phyloP scores from a whole-genome alignment of 2,113 vertebrate species.

The Cephalopterus ornatus region DNA sequence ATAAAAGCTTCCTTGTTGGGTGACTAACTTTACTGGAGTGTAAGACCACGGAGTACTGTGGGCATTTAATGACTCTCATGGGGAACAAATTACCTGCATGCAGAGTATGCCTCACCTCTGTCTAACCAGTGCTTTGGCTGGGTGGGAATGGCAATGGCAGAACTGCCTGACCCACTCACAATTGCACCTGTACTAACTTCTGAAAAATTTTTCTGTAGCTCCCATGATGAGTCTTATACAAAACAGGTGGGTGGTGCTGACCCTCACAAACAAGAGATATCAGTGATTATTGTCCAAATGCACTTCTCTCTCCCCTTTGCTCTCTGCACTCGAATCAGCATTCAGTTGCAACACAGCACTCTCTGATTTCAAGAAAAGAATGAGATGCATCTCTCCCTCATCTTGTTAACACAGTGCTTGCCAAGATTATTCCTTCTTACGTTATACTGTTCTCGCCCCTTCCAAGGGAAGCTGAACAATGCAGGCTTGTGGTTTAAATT shows the following conservation, averaged over 20 bases:
- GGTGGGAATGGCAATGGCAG: background rate
- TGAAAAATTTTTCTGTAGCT: slow-evolving; percentile 42
- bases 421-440: slow-evolving; percentile 15
- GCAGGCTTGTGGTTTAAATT: background rate
- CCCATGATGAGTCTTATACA: background rate
- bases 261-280: background rate
- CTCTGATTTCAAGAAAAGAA: background rate
- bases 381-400: background rate
- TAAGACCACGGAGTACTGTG: background rate
- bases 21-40: background rate
- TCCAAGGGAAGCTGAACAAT: background rate
- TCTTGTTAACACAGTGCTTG: slow-evolving; percentile 1
- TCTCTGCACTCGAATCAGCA: slow-evolving; percentile 5
- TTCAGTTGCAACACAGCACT: background rate
- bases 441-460: background rate
- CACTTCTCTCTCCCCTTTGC: background rate
- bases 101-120: background rate
- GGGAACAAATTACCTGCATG: background rate
- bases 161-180: background rate
- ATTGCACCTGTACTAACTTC: background rate
- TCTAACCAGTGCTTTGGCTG: background rate
- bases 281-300: background rate
- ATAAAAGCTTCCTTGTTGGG: background rate
- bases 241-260: slow-evolving; percentile 26
- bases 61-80: background rate